Evolutionary conservation across 2,113 vertebrate species (phyloP), one percentile per base, ranked within the genome.

Genomic region (Pao palembangensis): DNA sequence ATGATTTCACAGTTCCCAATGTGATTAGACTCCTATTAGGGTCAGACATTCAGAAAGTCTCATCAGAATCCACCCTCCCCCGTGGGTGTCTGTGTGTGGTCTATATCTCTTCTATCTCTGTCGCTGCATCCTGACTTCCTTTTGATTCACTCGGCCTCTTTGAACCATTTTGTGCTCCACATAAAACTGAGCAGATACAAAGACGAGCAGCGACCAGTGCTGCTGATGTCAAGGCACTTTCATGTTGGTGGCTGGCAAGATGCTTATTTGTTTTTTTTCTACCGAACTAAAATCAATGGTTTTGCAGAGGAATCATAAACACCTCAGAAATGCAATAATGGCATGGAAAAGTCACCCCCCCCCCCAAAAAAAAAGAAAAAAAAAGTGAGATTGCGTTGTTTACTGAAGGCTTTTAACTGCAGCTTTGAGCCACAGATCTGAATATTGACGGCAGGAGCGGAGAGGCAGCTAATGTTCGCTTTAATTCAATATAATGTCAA

Each of bases 21-120:
- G 78, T 56, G 79, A 85, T 85, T 82, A 83, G 61, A 21, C 68
- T 68, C 71, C 79, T 78, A 85, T 88, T 84, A 76, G 75, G 78
- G 82, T 80, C 82, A 83, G 79, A 80, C 80, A 75, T 83, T 80
- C 68, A 80, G 79, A 75, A 84, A 73, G 63, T 69, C 67, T 82
- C 80, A 80, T 84, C 76, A 81, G 56, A 64, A 65, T 18, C 38
- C 64, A 55, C 41, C 13, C 52, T 57, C 56, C 72, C 72, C 69
- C 16, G 43, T 44, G 43, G 6, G 43, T 44, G 43, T 44, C 34
- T 67, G 67, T 55, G 53, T 69, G 64, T 60, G 69, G 50, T 67
- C 67, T 63, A 77, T 75, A 77, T 81, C 54, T 48, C 78, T 62
- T 67, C 61, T 65, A 61, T 81, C 70, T 82, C 18, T 51, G 71